phyloP scores from a whole-genome alignment of 35 echinoderm and acorn worm genomes.

The Amphiura filiformis region DNA sequence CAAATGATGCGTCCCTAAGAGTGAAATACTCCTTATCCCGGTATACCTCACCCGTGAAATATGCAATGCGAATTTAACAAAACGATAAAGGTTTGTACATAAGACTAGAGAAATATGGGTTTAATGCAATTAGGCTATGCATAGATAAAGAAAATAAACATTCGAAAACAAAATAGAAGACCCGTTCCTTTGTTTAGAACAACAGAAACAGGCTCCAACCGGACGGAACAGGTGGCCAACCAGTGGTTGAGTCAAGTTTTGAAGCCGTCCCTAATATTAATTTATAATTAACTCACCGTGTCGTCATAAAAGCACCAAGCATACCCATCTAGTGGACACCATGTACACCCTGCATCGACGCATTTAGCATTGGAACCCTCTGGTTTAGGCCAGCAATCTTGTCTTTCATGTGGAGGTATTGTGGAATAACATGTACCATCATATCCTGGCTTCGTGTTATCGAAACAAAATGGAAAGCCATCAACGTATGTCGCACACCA shows the following conservation, averaged over 20 bases:
- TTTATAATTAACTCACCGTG: background rate
- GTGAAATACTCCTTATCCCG: too few relatives aligned
- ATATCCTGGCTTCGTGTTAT: conserved; percentile 63
- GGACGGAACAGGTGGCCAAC: too few relatives aligned
- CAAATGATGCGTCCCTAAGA: too few relatives aligned
- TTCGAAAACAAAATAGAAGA: too few relatives aligned
- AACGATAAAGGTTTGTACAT: too few relatives aligned
- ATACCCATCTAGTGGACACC: conserved; percentile 45
- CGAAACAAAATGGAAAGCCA: conserved; percentile 64
- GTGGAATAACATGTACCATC: conserved; percentile 56
- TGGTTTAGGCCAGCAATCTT: conserved; percentile 42
- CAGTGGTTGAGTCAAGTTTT: background rate
- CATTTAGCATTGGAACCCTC: conserved; percentile 41
- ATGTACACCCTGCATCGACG: conserved; percentile 48
- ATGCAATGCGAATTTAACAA: too few relatives aligned
- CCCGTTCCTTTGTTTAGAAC: too few relatives aligned
- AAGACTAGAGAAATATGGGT: too few relatives aligned
- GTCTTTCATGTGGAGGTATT: conserved; percentile 31
- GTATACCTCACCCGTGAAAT: too few relatives aligned
- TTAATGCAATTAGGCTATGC: too few relatives aligned
- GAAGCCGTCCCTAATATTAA: background rate
- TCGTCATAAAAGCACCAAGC: conserved; percentile 73
- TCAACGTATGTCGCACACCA: conserved; percentile 41
- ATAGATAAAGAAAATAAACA: too few relatives aligned
- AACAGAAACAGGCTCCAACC: too few relatives aligned